A percentile compares a stretch with the other conserved stretches of the same genome.
Evolutionary conservation across 2,888 invertebrate genomes (phyloP).

Genomic region (Agrotis ipsilon): DNA sequence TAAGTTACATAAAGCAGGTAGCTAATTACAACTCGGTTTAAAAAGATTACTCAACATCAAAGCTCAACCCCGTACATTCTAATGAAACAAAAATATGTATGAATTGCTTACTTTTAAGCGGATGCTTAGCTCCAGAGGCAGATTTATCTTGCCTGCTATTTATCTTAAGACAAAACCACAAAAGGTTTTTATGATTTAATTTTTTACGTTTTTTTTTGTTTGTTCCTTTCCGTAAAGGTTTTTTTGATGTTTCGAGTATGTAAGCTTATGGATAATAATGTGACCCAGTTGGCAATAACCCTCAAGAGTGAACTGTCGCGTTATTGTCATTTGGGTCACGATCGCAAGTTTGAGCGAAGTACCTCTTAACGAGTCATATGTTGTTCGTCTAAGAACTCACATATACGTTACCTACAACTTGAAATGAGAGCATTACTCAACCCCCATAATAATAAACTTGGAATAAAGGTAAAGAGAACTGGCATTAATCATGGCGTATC

Average conservation of each 20-base stretch:
- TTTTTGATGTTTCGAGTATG: constrained; percentile 5
- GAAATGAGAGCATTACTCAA: constrained; percentile 5
- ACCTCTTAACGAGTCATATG: not conserved
- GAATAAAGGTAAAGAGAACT: constrained; percentile 8
- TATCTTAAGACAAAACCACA: constrained; percentile 8
- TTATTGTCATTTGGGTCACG: not conserved
- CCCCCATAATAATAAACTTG: not conserved
- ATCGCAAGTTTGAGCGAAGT: not conserved
- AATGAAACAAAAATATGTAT: constrained; percentile 35
- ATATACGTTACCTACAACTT: not conserved
- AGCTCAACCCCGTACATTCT: constrained; percentile 1
- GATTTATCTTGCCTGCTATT: constrained; percentile 6
- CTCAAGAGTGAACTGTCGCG: not conserved
- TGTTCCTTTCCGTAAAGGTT: not conserved
- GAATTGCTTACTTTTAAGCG: constrained; percentile 17
- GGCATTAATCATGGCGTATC: constrained; percentile 13
- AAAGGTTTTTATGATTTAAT: constrained; percentile 17
- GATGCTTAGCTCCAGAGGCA: constrained; percentile 12
- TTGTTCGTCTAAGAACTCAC: not conserved
- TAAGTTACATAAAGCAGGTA: constrained; percentile 19
- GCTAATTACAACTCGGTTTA: constrained; percentile 28
- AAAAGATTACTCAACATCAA: constrained; percentile 25
- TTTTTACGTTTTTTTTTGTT: constrained; percentile 12
- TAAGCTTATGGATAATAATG: not conserved
- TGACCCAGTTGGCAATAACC: not conserved